These are phyloP conservation scores for Myxocyprinus asiaticus DNA, from an alignment of 2,113 vertebrate genomes.

Conservation along the genomic window DNA sequence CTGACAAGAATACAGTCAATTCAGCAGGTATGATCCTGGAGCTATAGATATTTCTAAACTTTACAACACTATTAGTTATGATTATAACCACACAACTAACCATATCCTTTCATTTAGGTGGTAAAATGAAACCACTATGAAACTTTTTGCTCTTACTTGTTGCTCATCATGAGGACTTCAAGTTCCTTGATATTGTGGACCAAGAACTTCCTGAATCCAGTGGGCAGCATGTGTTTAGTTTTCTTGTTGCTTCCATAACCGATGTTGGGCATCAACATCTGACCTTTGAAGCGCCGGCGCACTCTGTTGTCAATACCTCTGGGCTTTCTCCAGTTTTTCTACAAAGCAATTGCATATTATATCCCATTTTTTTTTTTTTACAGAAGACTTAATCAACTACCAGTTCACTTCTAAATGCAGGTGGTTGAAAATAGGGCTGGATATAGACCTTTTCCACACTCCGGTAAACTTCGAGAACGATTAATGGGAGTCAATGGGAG, in stretches of 20 bases:
- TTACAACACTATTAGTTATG: too few species aligned
- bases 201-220: conserved; percentile 94
- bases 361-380: too few species aligned
- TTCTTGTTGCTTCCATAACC: conserved; percentile 98
- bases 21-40: conserved; percentile 52
- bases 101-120: background rate
- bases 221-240: conserved; percentile 96
- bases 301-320: conserved; percentile 98
- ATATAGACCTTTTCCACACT: too few species aligned
- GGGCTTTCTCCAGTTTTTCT: conserved; percentile 96
- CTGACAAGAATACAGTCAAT: conserved; percentile 46
- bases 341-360: background rate
- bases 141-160: conserved; percentile 83
- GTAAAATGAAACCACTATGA: background rate
- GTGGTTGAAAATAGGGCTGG: too few species aligned
- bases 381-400: too few species aligned
- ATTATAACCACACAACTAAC: too few species aligned
- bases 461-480: too few species aligned
- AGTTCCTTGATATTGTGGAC: conserved; percentile 96
- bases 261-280: conserved; percentile 98
- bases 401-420: too few species aligned
- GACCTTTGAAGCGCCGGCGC: conserved; percentile 94
- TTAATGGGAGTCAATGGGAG: too few species aligned
- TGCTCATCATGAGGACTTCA: conserved; percentile 97
- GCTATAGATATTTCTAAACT: background rate